These are phyloP conservation scores for Tetramorium simillimum DNA, from an alignment of 1,140 invertebrate genomes.

Conservation along the genomic window DNA sequence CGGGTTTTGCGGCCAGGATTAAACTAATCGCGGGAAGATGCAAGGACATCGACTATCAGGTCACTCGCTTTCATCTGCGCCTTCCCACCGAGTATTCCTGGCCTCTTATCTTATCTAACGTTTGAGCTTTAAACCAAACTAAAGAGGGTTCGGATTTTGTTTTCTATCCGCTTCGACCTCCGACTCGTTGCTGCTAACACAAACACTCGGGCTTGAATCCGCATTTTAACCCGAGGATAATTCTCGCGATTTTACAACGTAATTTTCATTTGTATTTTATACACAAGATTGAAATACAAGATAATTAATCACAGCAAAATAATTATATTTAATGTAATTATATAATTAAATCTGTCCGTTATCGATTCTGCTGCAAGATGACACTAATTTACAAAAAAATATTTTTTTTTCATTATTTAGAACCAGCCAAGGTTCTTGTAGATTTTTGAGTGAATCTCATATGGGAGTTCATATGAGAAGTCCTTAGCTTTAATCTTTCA, in stretches of 20 bases:
- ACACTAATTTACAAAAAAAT: too few species aligned
- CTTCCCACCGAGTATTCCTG: background rate
- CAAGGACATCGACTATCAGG: slow-evolving; percentile 44
- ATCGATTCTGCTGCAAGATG: too few species aligned
- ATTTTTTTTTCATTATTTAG: too few species aligned
- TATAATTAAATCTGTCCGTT: too few species aligned
- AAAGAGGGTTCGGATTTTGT: background rate
- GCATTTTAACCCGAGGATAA: background rate
- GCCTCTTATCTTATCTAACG: slow-evolving; percentile 10
- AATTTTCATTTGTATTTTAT: background rate
- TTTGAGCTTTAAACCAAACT: slow-evolving; percentile 10
- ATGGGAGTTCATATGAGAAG: too few species aligned
- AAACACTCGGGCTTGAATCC: background rate
- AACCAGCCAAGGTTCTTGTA: too few species aligned
- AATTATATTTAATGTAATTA: too few species aligned
- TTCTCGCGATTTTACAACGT: background rate
- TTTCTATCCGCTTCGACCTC: background rate
- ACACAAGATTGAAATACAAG: background rate
- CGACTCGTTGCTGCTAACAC: background rate
- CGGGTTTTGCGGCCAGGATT: slow-evolving; percentile 14
- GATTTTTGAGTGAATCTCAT: too few species aligned
- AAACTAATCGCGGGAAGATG: slow-evolving; percentile 50
- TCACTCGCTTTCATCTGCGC: background rate
- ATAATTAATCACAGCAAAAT: too few species aligned
- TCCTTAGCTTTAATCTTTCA: too few species aligned